phyloP scores from a whole-genome alignment of 2,113 vertebrate species.

The Andinoacara biseriatus region DNA sequence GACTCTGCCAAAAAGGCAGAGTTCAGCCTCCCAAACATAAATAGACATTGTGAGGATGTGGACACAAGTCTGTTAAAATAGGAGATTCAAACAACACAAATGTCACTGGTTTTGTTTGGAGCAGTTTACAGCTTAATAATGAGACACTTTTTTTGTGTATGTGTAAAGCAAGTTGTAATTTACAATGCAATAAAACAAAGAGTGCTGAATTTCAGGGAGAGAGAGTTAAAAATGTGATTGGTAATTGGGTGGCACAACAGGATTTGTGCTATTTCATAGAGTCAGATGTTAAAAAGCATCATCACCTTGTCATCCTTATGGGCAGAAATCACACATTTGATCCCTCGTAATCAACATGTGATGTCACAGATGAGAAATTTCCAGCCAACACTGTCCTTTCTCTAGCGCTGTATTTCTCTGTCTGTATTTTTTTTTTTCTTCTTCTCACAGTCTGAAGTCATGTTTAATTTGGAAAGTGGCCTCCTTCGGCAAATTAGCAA shows the following conservation, averaged over 20 bases:
- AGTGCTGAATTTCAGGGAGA: constrained; percentile 25
- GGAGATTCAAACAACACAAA: constrained; percentile 19
- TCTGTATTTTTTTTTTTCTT: constrained; percentile 29
- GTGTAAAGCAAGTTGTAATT: not conserved
- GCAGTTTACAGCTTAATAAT: not conserved
- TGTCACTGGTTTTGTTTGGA: not conserved
- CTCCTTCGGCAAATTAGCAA: constrained; percentile 98
- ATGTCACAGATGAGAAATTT: constrained; percentile 72
- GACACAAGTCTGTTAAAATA: constrained; percentile 25
- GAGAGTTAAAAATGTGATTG: constrained; percentile 59
- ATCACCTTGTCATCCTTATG: constrained; percentile 58
- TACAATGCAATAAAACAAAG: constrained; percentile 4
- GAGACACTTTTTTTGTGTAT: not conserved
- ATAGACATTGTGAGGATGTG: constrained; percentile 49
- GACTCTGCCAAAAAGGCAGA: constrained; percentile 50
- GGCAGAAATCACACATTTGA: constrained; percentile 71
- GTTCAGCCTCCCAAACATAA: constrained; percentile 47
- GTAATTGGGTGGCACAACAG: constrained; percentile 56
- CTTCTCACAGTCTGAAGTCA: constrained; percentile 85
- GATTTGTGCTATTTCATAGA: constrained; percentile 7
- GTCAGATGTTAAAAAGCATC: not conserved
- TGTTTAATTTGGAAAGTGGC: constrained; percentile 94
- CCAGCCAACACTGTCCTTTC: constrained; percentile 73
- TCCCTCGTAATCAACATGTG: constrained; percentile 79
- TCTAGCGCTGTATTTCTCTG: not conserved